phyloP scores from a whole-genome alignment of 2,797 vertebrate species.

The Aphelocoma californica region DNA sequence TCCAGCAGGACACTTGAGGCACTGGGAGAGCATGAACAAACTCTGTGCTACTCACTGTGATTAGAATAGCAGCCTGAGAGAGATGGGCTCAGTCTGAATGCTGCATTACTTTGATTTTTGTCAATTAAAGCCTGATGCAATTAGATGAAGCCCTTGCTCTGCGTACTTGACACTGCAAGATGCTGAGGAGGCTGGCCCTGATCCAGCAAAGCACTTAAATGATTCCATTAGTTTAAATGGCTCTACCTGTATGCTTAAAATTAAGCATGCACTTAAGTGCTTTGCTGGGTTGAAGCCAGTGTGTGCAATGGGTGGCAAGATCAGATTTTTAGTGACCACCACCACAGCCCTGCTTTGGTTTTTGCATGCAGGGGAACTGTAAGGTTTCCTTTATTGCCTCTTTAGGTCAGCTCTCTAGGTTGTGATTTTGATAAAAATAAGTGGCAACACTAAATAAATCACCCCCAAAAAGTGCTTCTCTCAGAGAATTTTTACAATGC shows the following conservation, averaged over 20 bases:
- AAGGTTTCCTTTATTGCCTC: background rate
- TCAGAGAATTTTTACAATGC: background rate
- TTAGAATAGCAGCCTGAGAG: background rate
- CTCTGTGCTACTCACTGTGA: background rate
- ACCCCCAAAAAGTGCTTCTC: background rate
- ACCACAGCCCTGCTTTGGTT: background rate
- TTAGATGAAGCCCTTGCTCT: constrained; percentile 40
- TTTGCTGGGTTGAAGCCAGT: constrained; percentile 41
- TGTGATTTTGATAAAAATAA: background rate
- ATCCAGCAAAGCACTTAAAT: constrained; percentile 55
- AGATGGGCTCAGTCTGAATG: background rate
- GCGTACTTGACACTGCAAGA: background rate
- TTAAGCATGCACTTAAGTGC: constrained; percentile 43
- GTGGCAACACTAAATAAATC: background rate
- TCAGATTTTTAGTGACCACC: background rate
- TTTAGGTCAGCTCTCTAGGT: background rate
- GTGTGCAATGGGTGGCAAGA: background rate
- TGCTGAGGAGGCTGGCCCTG: constrained; percentile 42
- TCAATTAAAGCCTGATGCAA: constrained; percentile 53
- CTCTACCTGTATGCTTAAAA: constrained; percentile 48
- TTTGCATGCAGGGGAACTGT: background rate
- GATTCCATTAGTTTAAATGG: constrained; percentile 54
- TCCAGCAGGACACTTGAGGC: background rate
- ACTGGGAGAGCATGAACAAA: background rate
- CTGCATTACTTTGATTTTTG: constrained; percentile 37